These are phyloP conservation scores for Clarias fuscus DNA, from an alignment of 2,797 vertebrate genomes.

Conservation along the genomic window DNA sequence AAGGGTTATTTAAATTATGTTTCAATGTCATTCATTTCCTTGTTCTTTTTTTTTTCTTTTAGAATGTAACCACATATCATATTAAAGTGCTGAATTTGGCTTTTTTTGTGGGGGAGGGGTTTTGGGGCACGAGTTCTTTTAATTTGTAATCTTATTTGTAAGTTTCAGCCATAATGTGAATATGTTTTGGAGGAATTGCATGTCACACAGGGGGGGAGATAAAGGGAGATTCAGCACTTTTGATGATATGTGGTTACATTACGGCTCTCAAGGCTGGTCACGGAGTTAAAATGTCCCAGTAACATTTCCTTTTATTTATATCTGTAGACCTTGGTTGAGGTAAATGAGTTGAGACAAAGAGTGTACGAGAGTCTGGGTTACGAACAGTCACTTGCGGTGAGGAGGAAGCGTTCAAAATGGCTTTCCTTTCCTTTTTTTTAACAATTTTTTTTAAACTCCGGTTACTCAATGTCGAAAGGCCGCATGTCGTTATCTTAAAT, in stretches of 20 bases:
- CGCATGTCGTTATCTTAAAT: slow-evolving; percentile 42
- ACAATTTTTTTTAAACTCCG: slow-evolving; percentile 55
- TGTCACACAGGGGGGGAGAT: slow-evolving; percentile 72
- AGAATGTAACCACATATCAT: slow-evolving; percentile 1
- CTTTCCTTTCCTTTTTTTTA: slow-evolving; percentile 49
- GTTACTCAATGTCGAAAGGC: slow-evolving; percentile 77
- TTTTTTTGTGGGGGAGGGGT: background rate
- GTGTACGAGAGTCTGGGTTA: slow-evolving; percentile 57
- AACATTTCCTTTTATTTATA: slow-evolving; percentile 86
- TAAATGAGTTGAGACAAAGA: slow-evolving; percentile 81
- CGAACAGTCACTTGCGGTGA: slow-evolving; percentile 46
- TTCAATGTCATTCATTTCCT: background rate
- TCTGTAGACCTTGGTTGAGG: slow-evolving; percentile 83
- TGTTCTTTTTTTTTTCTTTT: background rate
- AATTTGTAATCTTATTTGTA: slow-evolving; percentile 71
- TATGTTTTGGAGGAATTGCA: slow-evolving; percentile 73
- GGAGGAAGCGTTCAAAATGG: slow-evolving; percentile 64
- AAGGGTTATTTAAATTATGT: background rate
- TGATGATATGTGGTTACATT: slow-evolving; percentile 83
- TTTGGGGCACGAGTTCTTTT: slow-evolving; percentile 27
- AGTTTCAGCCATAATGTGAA: slow-evolving; percentile 73
- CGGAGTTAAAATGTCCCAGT: slow-evolving; percentile 78
- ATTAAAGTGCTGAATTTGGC: background rate
- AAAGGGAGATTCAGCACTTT: slow-evolving; percentile 82
- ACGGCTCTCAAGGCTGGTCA: slow-evolving; percentile 76